Conservation (phyloP, 2,113 vertebrate species). For the Epinephelus lanceolatus region DNA sequence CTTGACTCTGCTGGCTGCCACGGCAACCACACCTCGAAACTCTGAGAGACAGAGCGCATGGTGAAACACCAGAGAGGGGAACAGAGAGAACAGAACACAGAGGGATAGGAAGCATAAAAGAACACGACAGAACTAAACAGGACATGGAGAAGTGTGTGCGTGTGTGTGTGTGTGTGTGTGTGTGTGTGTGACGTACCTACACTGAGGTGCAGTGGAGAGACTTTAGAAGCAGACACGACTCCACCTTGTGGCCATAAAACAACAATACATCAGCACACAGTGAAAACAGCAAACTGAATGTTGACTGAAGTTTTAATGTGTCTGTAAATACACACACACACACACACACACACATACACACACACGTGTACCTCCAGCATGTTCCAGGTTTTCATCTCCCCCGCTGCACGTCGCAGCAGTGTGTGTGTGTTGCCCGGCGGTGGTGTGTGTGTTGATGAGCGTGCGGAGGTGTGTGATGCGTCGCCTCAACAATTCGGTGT, state of each 20-base stretch:
- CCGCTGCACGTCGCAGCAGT: neutral
- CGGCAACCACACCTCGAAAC: conserved; percentile 9
- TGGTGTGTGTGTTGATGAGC: neutral
- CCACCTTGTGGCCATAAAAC: conserved; percentile 45
- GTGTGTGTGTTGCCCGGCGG: neutral
- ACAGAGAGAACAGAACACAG: no score
- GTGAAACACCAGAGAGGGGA: neutral
- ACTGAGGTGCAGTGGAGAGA: conserved; percentile 12
- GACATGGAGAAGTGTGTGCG: no score
- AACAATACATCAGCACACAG: conserved; percentile 17
- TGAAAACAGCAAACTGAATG: no score
- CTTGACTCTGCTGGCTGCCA: conserved; percentile 14
- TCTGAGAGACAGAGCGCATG: conserved; percentile 3
- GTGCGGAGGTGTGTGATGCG: neutral
- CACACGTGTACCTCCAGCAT: neutral
- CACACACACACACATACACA: neutral
- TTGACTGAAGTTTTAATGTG: no score
- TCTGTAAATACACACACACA: neutral
- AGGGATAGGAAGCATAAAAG: no score
- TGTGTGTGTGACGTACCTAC: conserved; percentile 18
- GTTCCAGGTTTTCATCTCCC: neutral
- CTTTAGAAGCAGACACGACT: neutral
- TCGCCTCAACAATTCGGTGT: neutral
- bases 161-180: neutral
- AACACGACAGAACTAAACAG: no score